Percentiles rank a stretch among this genome's conserved stretches.
These are phyloP conservation scores for Sylvietta virens DNA, from an alignment of 2,113 vertebrate genomes.

Conservation along the genomic window DNA sequence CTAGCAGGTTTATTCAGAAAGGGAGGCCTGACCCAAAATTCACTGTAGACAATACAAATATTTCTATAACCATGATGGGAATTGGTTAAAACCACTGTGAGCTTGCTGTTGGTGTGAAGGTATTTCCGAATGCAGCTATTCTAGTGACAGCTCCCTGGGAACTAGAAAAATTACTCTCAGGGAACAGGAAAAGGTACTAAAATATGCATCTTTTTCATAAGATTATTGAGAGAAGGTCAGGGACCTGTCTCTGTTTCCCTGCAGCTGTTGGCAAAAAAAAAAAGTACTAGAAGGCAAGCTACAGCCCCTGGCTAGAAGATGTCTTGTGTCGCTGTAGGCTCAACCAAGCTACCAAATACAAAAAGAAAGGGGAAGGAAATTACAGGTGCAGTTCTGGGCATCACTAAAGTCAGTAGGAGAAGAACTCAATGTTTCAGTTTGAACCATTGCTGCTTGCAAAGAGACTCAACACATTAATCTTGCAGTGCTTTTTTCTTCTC, in stretches of 20 bases:
- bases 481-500: background rate
- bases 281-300: background rate
- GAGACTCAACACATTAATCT: background rate
- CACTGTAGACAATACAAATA: background rate
- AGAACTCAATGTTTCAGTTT: background rate
- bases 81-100: background rate
- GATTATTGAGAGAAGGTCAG: background rate
- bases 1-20: background rate
- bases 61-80: background rate
- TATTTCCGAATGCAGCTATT: background rate
- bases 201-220: background rate
- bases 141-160: background rate
- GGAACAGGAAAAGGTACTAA: background rate
- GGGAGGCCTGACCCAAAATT: background rate
- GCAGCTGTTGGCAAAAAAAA: background rate
- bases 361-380: background rate
- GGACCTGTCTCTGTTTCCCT: background rate
- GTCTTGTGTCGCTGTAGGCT: background rate
- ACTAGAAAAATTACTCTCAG: background rate
- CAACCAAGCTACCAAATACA: background rate
- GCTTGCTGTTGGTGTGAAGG: background rate
- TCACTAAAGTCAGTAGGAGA: background rate
- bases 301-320: background rate
- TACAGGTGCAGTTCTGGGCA: background rate
- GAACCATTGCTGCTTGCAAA: background rate